Evolutionary conservation across 2,888 invertebrate genomes (phyloP).

Genomic region (Molorchus minor): DNA sequence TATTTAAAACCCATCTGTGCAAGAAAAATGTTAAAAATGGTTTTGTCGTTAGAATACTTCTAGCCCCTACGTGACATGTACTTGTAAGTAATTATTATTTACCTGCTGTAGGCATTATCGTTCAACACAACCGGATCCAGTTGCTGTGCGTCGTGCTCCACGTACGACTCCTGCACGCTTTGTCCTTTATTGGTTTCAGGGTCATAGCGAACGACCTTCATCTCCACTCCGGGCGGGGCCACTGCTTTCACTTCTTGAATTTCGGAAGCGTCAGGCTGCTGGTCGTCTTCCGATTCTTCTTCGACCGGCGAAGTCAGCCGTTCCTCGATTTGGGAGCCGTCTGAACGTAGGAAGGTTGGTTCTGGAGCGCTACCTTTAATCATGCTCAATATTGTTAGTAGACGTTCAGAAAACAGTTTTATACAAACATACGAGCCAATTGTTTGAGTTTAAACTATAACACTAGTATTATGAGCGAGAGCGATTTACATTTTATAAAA

Average conservation of each 20-base stretch:
- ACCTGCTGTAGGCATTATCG: conserved; percentile 79
- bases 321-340: conserved; percentile 67
- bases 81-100: conserved; percentile 10
- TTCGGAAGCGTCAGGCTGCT: conserved; percentile 69
- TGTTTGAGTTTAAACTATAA: too few species aligned
- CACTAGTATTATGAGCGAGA: too few species aligned
- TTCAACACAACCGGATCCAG: conserved; percentile 79
- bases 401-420: too few species aligned
- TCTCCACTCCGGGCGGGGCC: conserved; percentile 72
- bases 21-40: too few species aligned
- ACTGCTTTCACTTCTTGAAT: conserved; percentile 54
- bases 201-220: conserved; percentile 87
- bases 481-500: too few species aligned
- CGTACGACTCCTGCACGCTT: conserved; percentile 75
- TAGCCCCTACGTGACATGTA: too few species aligned
- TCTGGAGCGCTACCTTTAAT: conserved; percentile 66
- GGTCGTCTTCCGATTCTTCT: conserved; percentile 54
- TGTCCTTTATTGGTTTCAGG: conserved; percentile 78
- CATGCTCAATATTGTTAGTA: too few species aligned
- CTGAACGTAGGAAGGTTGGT: conserved; percentile 72
- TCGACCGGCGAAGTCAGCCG: too few species aligned
- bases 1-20: too few species aligned
- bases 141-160: conserved; percentile 76
- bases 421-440: too few species aligned
- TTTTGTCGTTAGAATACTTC: neutral